Percentiles rank a stretch among this genome's conserved stretches.
Conservation (phyloP, 2,888 invertebrate genomes). For the Drosophila siamana region DNA sequence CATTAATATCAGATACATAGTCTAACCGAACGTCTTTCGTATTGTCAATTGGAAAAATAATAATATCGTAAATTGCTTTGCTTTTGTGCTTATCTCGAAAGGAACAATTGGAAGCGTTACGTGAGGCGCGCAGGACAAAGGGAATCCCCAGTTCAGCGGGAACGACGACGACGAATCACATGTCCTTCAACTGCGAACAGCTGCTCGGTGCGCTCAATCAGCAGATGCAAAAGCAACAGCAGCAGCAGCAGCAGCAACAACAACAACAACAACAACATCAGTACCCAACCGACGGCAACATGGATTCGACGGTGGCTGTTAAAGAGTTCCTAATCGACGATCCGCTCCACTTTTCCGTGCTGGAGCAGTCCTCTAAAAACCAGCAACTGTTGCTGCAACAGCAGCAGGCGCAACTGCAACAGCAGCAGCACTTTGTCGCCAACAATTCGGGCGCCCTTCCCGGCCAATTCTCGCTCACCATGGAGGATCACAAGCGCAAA, state of each 20-base stretch:
- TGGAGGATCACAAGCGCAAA: slow-evolving; percentile 69
- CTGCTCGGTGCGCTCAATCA: slow-evolving; percentile 44
- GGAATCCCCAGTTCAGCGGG: slow-evolving; percentile 6
- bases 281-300: slow-evolving; percentile 20
- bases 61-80: not conserved
- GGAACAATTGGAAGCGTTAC: slow-evolving; percentile 27
- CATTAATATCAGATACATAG: not conserved
- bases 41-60: not conserved
- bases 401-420: slow-evolving; percentile 19
- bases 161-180: slow-evolving; percentile 3
- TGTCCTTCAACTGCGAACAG: slow-evolving; percentile 30
- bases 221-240: slow-evolving; percentile 50
- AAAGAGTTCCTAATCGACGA: slow-evolving; percentile 77
- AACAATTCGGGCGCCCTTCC: slow-evolving; percentile 32
- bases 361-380: slow-evolving; percentile 54
- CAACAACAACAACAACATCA: slow-evolving; percentile 29
- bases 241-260: slow-evolving; percentile 14
- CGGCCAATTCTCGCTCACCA: slow-evolving; percentile 24
- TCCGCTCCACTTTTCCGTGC: slow-evolving; percentile 61
- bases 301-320: slow-evolving; percentile 19
- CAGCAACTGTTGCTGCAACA: slow-evolving; percentile 34
- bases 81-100: slow-evolving; percentile 2
- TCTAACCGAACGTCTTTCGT: not conserved
- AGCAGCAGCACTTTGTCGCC: slow-evolving; percentile 20
- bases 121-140: slow-evolving; percentile 27